phyloP scores from a whole-genome alignment of 2,888 invertebrate species.

The Melitaea athalia region DNA sequence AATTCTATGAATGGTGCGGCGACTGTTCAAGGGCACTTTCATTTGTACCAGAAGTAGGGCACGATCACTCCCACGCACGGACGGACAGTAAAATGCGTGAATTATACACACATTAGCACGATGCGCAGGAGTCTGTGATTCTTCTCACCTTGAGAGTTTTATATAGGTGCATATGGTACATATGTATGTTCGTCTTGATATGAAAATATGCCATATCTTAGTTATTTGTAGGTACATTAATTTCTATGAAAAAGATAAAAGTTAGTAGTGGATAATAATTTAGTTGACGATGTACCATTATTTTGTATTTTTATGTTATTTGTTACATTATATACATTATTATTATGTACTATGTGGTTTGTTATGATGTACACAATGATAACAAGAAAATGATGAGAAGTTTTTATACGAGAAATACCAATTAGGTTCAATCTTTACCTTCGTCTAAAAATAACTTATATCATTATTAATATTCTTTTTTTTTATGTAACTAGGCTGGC shows the following conservation, averaged over 20 bases:
- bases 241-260: neutral
- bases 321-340: too few species aligned
- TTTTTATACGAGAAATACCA: too few species aligned
- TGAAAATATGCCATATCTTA: neutral
- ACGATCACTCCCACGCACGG: slow-evolving; percentile 38
- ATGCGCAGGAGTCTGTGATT: slow-evolving; percentile 19
- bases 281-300: too few species aligned
- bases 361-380: too few species aligned
- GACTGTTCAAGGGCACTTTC: slow-evolving; percentile 46
- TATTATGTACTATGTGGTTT: too few species aligned
- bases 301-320: too few species aligned
- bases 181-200: neutral
- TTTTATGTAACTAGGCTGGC: too few species aligned
- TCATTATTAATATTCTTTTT: too few species aligned
- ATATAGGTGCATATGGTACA: neutral
- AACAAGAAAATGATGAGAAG: too few species aligned
- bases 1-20: slow-evolving; percentile 25
- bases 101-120: slow-evolving; percentile 32
- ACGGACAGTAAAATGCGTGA: slow-evolving; percentile 21
- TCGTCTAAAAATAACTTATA: too few species aligned
- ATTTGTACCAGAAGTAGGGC: slow-evolving; percentile 41
- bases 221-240: neutral
- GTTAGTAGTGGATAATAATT: too few species aligned
- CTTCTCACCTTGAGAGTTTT: slow-evolving; percentile 8
- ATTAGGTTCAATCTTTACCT: too few species aligned